Base-by-base conservation (phyloP, 2,113 vertebrate genomes). In the Phycodurus eques region DNA sequence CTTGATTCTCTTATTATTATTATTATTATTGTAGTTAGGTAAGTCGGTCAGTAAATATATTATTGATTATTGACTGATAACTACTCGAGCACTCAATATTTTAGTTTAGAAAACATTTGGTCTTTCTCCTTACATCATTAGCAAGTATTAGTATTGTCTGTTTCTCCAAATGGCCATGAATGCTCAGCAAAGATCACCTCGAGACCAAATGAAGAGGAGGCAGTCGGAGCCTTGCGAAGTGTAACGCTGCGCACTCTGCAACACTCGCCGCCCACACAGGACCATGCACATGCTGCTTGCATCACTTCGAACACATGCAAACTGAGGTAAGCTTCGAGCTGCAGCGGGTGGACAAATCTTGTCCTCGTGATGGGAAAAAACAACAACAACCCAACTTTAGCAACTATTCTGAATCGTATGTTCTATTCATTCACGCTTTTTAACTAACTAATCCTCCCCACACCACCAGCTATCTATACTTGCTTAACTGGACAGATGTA, bases 141-240 rank as follows among this genome's bases (percentile, higher is more conserved):
- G 27, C 76, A 51, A 67, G 83, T 31, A 59, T 13, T 9, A 13
- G 73, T 68, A 70, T 64, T 77, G 64, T 66, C 11, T 54, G 78
- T 77, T 27, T 70, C 74, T 78, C 77, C 73, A 93, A 90, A 91
- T 92, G 85, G 92, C 89, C 87, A 86, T 73, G 89, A 73, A 75
- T 86, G 85, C 43, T 83, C 74, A 12, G 85, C 76, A 76, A 65
- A 22, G 71, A 71, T 69, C 60, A 89, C 88, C 11, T 8, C 4
- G 14, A 78, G 78, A 70, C 69, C 63, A 31, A 70, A 66, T 63
- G 82, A 75, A 54, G 85, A 87, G 78, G 70, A 85, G 74, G 72
- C 77, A 57, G 83, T 82, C 2, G 83, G 85, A 61, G 76, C 80
- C 42, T 27, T 89, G 0, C 84, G 0, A 62, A 74, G 67, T 61